Base-by-base conservation (phyloP, 2,888 invertebrate genomes). In the Andrena marginata region DNA sequence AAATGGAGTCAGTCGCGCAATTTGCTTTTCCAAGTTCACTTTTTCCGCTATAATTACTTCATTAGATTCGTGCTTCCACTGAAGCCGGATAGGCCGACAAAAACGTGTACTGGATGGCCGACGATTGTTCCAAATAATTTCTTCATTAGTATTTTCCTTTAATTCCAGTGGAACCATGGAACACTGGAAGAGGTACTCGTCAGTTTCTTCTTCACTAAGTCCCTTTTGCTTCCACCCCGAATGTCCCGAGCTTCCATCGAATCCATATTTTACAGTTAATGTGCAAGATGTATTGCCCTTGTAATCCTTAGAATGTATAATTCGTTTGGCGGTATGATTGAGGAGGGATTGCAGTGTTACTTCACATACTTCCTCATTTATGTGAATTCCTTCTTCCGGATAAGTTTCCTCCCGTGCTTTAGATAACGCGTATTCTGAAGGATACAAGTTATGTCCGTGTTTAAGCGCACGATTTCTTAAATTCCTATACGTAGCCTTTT, bases 161-260 rank as follows among this genome's bases (percentile, higher is more conserved):
- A 68, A n/a, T 49, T 23, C 20, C 33, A 68, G 23, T 8, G 68
- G 68, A 23, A 68, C 51, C 68, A 68, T 54, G 26, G 51, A 20
- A 0, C n/a, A 49, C 20, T 29, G 48, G 29, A 68, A 54, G 31
- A 35, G n/a, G 7, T 49, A 31, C 29, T 68, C 68, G 10, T 68
- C 68, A 31, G 16, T 54, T 68, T 68, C 49, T 29, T 49, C 48
- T 68, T 26, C 33, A 20, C 20, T 6, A 20, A 54, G 51, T 20
- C 51, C 51, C 20, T 54, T 54, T 68, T 68, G 68, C 23, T 54
- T 68, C 48, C 49, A 68, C n/a, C 16, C 54, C 29, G 31, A 68
- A 68, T 68, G 68, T 49, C 54, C 68, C 48, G 68, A 68, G 33
- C 68, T 68, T 68, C 54, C 68, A 33, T 54, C 68, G 49, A 68